These are phyloP conservation scores for Paramisgurnus dabryanus DNA, from an alignment of 2,113 vertebrate genomes.

Conservation along the genomic window DNA sequence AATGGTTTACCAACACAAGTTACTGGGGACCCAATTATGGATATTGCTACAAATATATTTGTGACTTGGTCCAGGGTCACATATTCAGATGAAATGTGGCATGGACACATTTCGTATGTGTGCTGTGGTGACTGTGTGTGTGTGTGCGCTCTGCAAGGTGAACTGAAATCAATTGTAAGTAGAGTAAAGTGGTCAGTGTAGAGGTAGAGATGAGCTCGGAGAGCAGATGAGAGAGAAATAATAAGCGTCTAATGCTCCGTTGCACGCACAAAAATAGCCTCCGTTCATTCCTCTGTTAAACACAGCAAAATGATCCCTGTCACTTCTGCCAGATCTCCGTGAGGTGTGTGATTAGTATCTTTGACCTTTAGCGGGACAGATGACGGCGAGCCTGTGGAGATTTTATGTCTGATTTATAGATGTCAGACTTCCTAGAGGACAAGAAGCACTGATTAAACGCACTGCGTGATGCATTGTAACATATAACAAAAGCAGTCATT, in stretches of 20 bases:
- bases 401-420: slow-evolving; percentile 38
- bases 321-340: slow-evolving; percentile 3
- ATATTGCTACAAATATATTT: too few species aligned
- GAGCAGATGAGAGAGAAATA: slow-evolving; percentile 7
- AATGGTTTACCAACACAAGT: too few species aligned
- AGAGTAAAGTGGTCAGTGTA: neutral
- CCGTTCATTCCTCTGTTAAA: neutral
- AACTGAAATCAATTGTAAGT: neutral
- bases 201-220: neutral
- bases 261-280: neutral
- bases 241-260: neutral
- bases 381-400: slow-evolving; percentile 5
- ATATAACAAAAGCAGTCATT: neutral
- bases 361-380: slow-evolving; percentile 38
- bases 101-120: neutral
- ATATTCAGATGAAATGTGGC: neutral
- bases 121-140: neutral
- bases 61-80: too few species aligned
- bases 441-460: slow-evolving; percentile 24
- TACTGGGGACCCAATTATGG: too few species aligned
- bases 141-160: neutral
- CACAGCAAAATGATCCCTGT: slow-evolving; percentile 11
- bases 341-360: slow-evolving; percentile 49
- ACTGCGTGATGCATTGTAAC: neutral
- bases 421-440: neutral